Conservation (phyloP, 2,888 invertebrate species). For the Apodemia duryi region DNA sequence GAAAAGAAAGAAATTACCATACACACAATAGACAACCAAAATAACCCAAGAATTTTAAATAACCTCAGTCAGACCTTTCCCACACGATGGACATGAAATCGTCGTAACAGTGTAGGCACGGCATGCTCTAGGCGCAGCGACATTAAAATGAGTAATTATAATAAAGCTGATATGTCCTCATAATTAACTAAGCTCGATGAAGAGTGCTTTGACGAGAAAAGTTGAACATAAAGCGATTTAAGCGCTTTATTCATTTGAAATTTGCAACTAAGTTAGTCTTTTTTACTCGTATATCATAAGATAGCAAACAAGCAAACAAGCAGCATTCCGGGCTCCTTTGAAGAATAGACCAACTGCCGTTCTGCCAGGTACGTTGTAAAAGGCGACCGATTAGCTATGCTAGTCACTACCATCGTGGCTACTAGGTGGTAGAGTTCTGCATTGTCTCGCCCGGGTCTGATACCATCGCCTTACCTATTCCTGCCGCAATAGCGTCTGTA, state of each 20-base stretch:
- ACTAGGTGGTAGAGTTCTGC: too few relatives aligned
- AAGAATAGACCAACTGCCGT: too few relatives aligned
- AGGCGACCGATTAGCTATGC: too few relatives aligned
- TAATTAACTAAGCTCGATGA: constrained; percentile 77
- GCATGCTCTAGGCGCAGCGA: constrained; percentile 59
- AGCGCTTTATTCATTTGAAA: constrained; percentile 38
- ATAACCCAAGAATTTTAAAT: constrained; percentile 18
- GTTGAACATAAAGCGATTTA: constrained; percentile 26
- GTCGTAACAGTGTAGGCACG: constrained; percentile 40
- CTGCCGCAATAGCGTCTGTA: too few relatives aligned
- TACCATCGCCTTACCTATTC: too few relatives aligned
- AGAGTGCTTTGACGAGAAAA: constrained; percentile 67
- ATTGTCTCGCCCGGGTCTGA: too few relatives aligned
- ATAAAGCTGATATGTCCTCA: constrained; percentile 75
- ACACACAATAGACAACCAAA: background rate
- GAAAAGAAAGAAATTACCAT: background rate
- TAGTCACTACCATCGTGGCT: too few relatives aligned
- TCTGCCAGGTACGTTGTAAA: too few relatives aligned
- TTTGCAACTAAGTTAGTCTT: background rate
- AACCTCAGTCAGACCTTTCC: constrained; percentile 25
- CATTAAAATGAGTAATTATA: constrained; percentile 79
- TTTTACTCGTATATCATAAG: too few relatives aligned
- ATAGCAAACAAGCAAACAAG: too few relatives aligned
- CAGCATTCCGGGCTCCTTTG: too few relatives aligned
- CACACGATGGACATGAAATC: constrained; percentile 27